phyloP scores from a whole-genome alignment of 2,888 invertebrate genomes.

The Cephus nigrinus region DNA sequence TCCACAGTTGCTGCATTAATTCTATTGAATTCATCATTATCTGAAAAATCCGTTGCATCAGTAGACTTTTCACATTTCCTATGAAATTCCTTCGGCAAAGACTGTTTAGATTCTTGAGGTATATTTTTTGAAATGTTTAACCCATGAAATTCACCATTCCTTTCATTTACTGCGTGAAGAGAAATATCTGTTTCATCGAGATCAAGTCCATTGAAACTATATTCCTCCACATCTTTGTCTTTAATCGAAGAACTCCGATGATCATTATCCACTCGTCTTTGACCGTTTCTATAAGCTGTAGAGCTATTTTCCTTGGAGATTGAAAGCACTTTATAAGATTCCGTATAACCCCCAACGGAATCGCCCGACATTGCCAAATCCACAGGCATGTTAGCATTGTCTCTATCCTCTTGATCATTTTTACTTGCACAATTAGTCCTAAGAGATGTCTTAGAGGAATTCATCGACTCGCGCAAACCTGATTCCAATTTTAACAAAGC shows the following conservation, averaged over 20 bases:
- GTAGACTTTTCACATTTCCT: background rate
- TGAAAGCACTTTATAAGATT: background rate
- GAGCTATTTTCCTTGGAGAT: background rate
- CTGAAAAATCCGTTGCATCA: background rate
- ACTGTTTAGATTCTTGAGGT: background rate
- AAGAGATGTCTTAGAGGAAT: background rate
- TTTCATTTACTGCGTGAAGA: background rate
- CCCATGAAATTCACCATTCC: background rate
- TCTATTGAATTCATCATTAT: background rate
- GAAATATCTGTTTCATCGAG: background rate
- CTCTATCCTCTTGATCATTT: background rate
- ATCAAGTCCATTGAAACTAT: background rate
- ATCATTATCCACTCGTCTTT: background rate
- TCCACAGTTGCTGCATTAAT: background rate
- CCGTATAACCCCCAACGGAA: background rate
- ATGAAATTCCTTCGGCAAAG: background rate
- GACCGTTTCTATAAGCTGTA: background rate
- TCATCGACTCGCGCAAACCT: background rate
- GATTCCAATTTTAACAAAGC: background rate
- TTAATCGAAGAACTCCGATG: background rate
- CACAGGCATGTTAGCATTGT: background rate
- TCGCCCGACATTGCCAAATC: background rate
- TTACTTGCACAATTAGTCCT: constrained; percentile 3
- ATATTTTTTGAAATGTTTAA: background rate
- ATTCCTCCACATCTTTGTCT: background rate